Evolutionary conservation across 2,888 invertebrate species (phyloP), one percentile per base, ranked within the genome.

Genomic region (Trisateles emortualis): DNA sequence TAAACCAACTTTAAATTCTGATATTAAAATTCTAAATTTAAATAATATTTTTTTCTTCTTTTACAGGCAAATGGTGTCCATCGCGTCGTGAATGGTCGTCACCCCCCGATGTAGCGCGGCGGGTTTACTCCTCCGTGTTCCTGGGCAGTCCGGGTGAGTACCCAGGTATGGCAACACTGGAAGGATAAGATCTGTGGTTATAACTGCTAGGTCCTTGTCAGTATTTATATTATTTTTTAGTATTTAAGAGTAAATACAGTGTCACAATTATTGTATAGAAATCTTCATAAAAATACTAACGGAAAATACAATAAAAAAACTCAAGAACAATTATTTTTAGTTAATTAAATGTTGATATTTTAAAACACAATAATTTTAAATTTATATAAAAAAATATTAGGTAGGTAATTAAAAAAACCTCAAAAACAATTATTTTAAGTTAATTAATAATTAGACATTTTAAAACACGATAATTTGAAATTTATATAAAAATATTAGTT

Each of bases 121-220:
- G 97, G 86, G 96, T 96, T 74, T 97, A 97, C 94, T 97, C 97
- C 93, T 97, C 97, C 90, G 97, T 97, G 93, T 97, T 97, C 95
- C 96, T 97, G 90, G 97, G 97, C 92, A 97, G 97, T 94, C 97
- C 97, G 87, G 96, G 96, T 93, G 94, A 96, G 94, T 95, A 90
- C 86, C 93, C 93, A 87, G 95, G 95, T 95, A 93, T 92, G 68
- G 54, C 54, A 54, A 10, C 45, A 36, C 59, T 50, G 53, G 32
- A 39, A 17, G 42, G 11, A 13, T 35, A 26, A 16, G 5, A 10
- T 10, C 0, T 14, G 22, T 40, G 16, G 49, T 14, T 32, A 47
- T 11, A 35, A 32, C 10, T 8, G 38, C 32, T 32, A 26, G 32
- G 26, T 35, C 33, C 19, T 26, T 11, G n/a, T 17, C 36, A 6